A percentile compares a stretch with the other conserved stretches of the same genome.
phyloP scores from a whole-genome alignment of 2,888 invertebrate species.

The Timandra comae region DNA sequence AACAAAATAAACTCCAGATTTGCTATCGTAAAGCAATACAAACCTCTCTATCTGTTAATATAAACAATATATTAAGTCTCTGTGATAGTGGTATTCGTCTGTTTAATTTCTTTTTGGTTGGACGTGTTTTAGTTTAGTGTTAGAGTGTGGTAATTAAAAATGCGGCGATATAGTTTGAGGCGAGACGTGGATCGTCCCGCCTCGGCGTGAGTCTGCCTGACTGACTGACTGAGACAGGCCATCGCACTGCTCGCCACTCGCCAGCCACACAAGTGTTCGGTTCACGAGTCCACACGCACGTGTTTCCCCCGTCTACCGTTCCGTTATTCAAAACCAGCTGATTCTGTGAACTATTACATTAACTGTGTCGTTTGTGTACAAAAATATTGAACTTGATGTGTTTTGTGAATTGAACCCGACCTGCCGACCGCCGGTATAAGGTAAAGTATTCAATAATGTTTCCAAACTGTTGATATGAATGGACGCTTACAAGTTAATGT shows the following conservation, averaged over 20 bases:
- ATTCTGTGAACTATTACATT: conserved; percentile 27
- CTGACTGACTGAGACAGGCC: conserved; percentile 6
- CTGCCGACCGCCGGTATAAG: background rate
- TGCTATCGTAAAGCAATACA: conserved; percentile 27
- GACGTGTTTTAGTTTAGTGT: conserved; percentile 46
- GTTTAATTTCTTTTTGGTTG: conserved; percentile 31
- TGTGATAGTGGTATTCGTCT: conserved; percentile 39
- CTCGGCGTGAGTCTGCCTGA: conserved; percentile 26
- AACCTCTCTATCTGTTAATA: conserved; percentile 25
- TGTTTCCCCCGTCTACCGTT: conserved; percentile 21
- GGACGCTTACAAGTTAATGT: too few species aligned
- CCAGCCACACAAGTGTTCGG: conserved; percentile 38
- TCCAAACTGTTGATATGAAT: too few species aligned
- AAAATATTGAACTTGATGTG: conserved; percentile 10
- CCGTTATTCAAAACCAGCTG: conserved; percentile 33
- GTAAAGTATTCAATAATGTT: too few species aligned
- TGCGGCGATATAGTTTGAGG: conserved; percentile 55
- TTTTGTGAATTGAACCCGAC: conserved; percentile 3
- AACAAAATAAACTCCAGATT: conserved; percentile 25
- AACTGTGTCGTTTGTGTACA: conserved; percentile 9
- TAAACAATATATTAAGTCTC: conserved; percentile 32
- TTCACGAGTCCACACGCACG: conserved; percentile 34
- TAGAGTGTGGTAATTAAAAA: conserved; percentile 40
- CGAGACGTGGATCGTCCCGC: conserved; percentile 54
- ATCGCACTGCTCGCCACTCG: conserved; percentile 12